These are phyloP conservation scores for Acanthosepion esculentum DNA, from an alignment of 2,888 invertebrate genomes.

Conservation along the genomic window DNA sequence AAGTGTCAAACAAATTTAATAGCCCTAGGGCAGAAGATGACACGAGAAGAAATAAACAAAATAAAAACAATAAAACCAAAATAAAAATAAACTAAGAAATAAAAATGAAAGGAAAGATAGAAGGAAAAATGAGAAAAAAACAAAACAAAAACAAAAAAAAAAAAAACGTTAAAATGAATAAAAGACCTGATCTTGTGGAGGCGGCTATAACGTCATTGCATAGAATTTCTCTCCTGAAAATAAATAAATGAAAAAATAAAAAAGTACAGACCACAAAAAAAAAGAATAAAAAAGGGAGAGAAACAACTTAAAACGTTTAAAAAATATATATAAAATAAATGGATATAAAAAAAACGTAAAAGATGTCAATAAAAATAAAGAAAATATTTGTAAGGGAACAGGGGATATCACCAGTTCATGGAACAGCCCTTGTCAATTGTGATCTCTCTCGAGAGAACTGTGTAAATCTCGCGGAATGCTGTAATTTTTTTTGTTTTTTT, in stretches of 20 bases:
- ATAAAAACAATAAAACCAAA: not conserved
- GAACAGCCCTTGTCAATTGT: not conserved
- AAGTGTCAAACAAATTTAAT: slow-evolving; percentile 9
- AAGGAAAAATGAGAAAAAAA: too few relatives aligned
- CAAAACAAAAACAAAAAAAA: not conserved
- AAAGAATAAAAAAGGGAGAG: not conserved
- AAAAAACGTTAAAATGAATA: not conserved
- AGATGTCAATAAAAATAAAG: not conserved
- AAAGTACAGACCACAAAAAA: not conserved
- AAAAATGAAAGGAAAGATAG: too few relatives aligned
- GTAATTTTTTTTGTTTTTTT: not conserved
- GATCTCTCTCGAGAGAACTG: not conserved
- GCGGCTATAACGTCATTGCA: too few relatives aligned
- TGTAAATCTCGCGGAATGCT: not conserved
- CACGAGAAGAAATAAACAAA: not conserved
- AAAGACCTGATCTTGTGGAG: too few relatives aligned
- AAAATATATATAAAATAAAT: not conserved
- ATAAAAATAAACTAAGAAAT: not conserved
- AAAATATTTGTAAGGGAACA: too few relatives aligned
- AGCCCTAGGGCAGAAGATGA: not conserved
- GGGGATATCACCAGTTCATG: not conserved
- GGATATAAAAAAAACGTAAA: not conserved
- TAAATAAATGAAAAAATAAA: too few relatives aligned
- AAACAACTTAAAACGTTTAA: not conserved
- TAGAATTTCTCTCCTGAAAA: too few relatives aligned